phyloP scores from a whole-genome alignment of 2,113 vertebrate genomes.

The Tragelaphus imberbis region DNA sequence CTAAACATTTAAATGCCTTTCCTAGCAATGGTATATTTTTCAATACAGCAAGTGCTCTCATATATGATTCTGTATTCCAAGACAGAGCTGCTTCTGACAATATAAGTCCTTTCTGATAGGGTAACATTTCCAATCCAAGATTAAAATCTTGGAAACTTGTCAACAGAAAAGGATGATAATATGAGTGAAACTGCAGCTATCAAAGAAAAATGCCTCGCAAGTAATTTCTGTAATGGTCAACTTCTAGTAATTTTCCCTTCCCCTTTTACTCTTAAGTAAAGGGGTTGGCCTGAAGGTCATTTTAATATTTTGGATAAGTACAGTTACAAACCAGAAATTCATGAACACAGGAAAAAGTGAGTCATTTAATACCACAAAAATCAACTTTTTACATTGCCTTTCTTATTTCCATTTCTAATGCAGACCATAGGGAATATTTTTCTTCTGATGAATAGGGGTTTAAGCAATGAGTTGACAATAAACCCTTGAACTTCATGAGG shows the following conservation, averaged over 20 bases:
- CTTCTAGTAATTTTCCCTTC: constrained; percentile 68
- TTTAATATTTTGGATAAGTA: constrained; percentile 76
- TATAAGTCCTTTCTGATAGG: constrained; percentile 71
- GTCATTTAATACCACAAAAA: constrained; percentile 54
- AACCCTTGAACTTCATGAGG: constrained; percentile 46
- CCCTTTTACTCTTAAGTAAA: constrained; percentile 49
- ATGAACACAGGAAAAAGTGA: constrained; percentile 62
- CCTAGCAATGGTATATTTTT: constrained; percentile 71
- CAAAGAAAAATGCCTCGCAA: constrained; percentile 72
- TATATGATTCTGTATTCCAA: constrained; percentile 64
- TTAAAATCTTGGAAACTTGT: constrained; percentile 79
- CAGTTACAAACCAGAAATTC: constrained; percentile 55
- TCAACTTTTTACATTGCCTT: constrained; percentile 19
- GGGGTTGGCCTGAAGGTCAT: constrained; percentile 60
- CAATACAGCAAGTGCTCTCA: constrained; percentile 45
- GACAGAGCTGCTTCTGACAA: constrained; percentile 53
- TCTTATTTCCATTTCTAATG: constrained; percentile 43
- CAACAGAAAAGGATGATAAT: constrained; percentile 74
- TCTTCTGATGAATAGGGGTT: constrained; percentile 33
- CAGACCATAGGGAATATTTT: constrained; percentile 14
- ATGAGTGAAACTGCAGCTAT: constrained; percentile 70
- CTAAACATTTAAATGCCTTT: constrained; percentile 73
- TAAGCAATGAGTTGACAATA: constrained; percentile 43
- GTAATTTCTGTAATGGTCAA: constrained; percentile 72
- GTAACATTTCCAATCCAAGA: constrained; percentile 74